These are phyloP conservation scores for Tapera naevia DNA, from an alignment of 2,797 vertebrate species.

Conservation along the genomic window DNA sequence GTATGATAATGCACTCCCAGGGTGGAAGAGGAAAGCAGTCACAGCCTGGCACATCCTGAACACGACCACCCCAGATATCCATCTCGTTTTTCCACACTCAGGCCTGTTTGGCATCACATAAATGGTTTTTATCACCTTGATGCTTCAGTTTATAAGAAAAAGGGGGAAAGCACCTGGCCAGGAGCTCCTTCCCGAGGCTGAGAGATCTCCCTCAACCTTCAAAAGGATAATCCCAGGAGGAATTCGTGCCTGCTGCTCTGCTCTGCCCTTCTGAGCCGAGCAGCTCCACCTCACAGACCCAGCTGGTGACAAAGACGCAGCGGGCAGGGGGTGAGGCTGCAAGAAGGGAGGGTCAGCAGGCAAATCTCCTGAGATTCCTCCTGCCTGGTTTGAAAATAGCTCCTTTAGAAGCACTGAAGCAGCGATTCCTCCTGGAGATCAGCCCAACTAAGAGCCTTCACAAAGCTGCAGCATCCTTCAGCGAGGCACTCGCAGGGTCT, in stretches of 20 bases:
- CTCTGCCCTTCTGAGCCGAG: neutral
- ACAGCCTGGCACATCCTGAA: rapidly evolving
- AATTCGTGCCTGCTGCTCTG: neutral
- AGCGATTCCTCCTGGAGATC: neutral
- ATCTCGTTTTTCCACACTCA: neutral
- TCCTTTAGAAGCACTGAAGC: neutral
- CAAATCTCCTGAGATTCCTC: neutral
- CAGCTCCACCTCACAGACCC: neutral
- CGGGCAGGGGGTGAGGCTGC: rapidly evolving
- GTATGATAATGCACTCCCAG: neutral
- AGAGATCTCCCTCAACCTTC: neutral
- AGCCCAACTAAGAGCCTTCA: neutral
- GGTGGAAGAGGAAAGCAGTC: neutral
- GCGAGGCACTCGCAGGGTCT: neutral
- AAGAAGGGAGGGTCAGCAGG: neutral
- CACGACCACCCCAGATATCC: neutral
- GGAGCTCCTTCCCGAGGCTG: neutral
- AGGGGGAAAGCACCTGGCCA: neutral
- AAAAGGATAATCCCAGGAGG: neutral
- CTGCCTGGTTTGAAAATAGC: neutral
- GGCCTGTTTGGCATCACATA: neutral
- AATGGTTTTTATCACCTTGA: neutral
- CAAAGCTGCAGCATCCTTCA: neutral
- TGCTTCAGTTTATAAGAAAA: neutral
- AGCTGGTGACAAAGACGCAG: neutral